phyloP scores from a whole-genome alignment of 2,888 invertebrate genomes.

The Dasypogon diadema region DNA sequence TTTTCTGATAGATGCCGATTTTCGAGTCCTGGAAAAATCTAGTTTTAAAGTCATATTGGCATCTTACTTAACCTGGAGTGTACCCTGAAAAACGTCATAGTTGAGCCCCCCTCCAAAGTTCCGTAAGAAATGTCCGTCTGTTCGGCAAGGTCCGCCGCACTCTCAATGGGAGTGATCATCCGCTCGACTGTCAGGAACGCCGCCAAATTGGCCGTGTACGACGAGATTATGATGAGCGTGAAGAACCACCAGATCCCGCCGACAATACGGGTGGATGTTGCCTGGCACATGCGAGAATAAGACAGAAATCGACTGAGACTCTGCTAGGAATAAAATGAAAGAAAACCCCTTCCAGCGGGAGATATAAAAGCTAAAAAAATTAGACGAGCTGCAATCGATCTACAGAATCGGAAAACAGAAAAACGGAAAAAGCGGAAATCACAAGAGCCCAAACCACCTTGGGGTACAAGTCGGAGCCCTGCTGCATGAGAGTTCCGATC shows the following conservation, averaged over 20 bases:
- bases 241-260: slow-evolving; percentile 95
- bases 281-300: too few species aligned
- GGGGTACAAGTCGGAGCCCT: slow-evolving; percentile 84
- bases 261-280: slow-evolving; percentile 78
- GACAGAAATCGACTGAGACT: too few species aligned
- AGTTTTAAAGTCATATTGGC: neutral
- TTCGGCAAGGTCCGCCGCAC: slow-evolving; percentile 84
- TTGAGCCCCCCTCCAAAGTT: slow-evolving; percentile 84
- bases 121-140: slow-evolving; percentile 89
- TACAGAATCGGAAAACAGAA: too few species aligned
- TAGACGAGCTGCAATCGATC: too few species aligned
- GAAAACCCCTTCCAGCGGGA: too few species aligned
- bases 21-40: slow-evolving; percentile 77
- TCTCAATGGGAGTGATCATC: slow-evolving; percentile 88
- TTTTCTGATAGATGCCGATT: slow-evolving; percentile 83
- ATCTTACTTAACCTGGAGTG: too few species aligned
- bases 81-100: slow-evolving; percentile 89
- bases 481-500: slow-evolving; percentile 90
- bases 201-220: slow-evolving; percentile 92
- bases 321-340: neutral
- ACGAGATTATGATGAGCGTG: slow-evolving; percentile 89
- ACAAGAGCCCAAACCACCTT: too few species aligned
- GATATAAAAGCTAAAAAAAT: too few species aligned
- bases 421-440: too few species aligned
- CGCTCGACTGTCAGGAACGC: slow-evolving; percentile 91